Base-by-base conservation (phyloP, 2,888 invertebrate genomes). In the Xestia sexstrigata region DNA sequence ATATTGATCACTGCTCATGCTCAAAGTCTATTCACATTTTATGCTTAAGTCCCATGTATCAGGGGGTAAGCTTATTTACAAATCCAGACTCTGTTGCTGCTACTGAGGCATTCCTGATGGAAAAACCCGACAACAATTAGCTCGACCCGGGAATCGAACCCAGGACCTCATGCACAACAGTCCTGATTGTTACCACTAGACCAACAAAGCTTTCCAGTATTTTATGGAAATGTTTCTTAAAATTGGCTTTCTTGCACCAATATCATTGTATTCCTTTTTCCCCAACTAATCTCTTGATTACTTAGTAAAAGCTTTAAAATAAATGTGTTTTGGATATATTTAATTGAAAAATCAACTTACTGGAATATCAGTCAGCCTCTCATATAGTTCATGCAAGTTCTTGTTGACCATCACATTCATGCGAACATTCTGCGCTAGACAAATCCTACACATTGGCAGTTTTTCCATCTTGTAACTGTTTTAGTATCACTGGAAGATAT, bases 351-450 rank as follows among this genome's bases (percentile, higher is more conserved):
- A 60, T n/a, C 30, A 60, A 60, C 60, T 63, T 63, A 63, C 63
- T n/a, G 63, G 63, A 3, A n/a, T 42, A 42, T 15, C 7, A 63
- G 63, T 42, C 63, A 63, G 63, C 39, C 39, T 63, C 63, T 63
- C 63, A 63, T 63, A 63, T n/a, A 63, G 39, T n/a, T 63, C 39
- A 15, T 63, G 63, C n/a, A 63, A 63, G 20, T 39, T 42, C n/a
- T 63, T 63, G 39, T n/a, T 42, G 11, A 42, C n/a, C 60, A 60
- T 26, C 60, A 17, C 17, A 15, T 15, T 39, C 63, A 63, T 42
- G 1, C 7, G 63, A 15, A 39, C 15, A n/a, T 39, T 15, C 39
- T 63, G 3, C 7, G 63, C 63, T 63, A 63, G 11, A 63, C 63
- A 63, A 15, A 63, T 63, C 15, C 63, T 63, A 63, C 63, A 63